phyloP scores from a whole-genome alignment of 2,113 vertebrate genomes.

The Panthera uncia region DNA sequence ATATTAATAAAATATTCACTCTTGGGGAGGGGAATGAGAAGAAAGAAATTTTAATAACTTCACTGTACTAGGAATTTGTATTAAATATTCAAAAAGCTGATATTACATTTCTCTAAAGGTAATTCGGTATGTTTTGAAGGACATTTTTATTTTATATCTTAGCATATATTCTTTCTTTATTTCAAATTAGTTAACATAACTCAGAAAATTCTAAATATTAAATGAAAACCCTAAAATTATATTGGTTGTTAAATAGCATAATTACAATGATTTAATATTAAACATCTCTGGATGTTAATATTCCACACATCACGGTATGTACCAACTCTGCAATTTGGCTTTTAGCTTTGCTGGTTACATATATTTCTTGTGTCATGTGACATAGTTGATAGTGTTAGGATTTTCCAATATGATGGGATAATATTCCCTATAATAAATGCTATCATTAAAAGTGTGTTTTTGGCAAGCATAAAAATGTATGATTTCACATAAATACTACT shows the following conservation, averaged over 20 bases:
- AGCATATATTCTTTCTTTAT: background rate
- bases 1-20: constrained; percentile 46
- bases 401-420: constrained; percentile 1
- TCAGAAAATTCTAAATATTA: constrained; percentile 55
- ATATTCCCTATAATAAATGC: background rate
- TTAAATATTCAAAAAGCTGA: constrained; percentile 63
- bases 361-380: background rate
- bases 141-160: constrained; percentile 29
- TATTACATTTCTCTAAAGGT: constrained; percentile 38
- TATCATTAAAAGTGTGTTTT: background rate
- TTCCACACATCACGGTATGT: background rate
- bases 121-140: background rate
- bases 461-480: background rate
- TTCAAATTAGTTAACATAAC: constrained; percentile 35
- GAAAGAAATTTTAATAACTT: constrained; percentile 54
- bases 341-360: background rate
- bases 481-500: constrained; percentile 26
- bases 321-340: background rate
- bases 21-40: background rate
- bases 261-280: constrained; percentile 35
- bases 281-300: background rate
- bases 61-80: background rate
- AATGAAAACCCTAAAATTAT: constrained; percentile 69
- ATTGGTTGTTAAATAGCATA: constrained; percentile 17
- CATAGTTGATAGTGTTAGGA: background rate